phyloP scores from a whole-genome alignment of 2,888 invertebrate genomes.

The Abrostola triplasia region DNA sequence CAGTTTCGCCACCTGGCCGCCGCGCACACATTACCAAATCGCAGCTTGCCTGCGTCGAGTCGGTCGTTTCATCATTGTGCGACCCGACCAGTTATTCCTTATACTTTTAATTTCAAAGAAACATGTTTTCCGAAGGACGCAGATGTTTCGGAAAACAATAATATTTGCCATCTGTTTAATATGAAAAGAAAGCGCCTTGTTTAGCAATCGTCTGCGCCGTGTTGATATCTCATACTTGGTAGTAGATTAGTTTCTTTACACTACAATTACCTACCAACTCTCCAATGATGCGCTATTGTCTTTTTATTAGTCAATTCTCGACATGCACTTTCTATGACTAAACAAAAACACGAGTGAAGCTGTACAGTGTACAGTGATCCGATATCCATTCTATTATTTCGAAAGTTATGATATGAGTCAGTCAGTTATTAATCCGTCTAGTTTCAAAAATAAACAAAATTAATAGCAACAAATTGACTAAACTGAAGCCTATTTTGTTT shows the following conservation, averaged over 20 bases:
- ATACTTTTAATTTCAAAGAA: constrained; percentile 48
- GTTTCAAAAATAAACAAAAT: not conserved
- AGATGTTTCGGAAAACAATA: constrained; percentile 54
- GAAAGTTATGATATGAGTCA: constrained; percentile 51
- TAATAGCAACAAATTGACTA: not conserved
- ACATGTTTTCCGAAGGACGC: constrained; percentile 43
- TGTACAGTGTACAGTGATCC: constrained; percentile 47
- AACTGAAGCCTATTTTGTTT: constrained; percentile 3
- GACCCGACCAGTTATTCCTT: constrained; percentile 32
- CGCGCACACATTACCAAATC: constrained; percentile 63
- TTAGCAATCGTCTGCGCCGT: constrained; percentile 58
- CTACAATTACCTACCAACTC: constrained; percentile 61
- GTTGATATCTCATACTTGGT: constrained; percentile 65
- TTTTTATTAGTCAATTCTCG: constrained; percentile 60
- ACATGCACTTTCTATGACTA: constrained; percentile 68
- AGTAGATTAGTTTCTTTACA: constrained; percentile 69
- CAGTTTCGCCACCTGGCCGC: constrained; percentile 79
- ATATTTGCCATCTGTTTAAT: constrained; percentile 56
- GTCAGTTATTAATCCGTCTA: not conserved
- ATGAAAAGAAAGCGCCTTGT: constrained; percentile 68
- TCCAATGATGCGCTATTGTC: constrained; percentile 69
- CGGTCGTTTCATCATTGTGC: constrained; percentile 57
- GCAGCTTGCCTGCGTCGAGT: constrained; percentile 52
- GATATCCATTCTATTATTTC: constrained; percentile 41
- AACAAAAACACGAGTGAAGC: constrained; percentile 40